phyloP scores from a whole-genome alignment of 2,888 invertebrate species.

The Lasius fuliginosus region DNA sequence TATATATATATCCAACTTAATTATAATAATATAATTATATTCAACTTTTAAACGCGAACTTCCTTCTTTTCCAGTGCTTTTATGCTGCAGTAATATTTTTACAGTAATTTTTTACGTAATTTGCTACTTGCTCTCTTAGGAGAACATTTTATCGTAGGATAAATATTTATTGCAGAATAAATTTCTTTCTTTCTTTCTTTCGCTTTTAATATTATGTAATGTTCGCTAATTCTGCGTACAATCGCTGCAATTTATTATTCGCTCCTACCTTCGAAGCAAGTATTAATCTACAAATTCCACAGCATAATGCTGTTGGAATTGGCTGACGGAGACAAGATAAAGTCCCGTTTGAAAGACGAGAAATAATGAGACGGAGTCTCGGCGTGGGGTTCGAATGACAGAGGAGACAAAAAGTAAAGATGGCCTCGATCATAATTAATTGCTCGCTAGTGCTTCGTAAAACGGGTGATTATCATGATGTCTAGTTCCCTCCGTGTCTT shows the following conservation, averaged over 20 bases:
- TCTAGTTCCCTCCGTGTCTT: background rate
- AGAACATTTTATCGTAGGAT: background rate
- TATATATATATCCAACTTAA: background rate
- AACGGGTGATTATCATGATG: constrained; percentile 26
- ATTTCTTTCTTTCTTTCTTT: background rate
- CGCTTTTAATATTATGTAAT: background rate
- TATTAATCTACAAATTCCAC: constrained; percentile 31
- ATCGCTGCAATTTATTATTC: constrained; percentile 10
- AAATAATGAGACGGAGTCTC: background rate
- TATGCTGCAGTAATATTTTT: background rate
- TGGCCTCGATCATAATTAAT: constrained; percentile 55
- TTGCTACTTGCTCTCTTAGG: background rate
- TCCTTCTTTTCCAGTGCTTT: background rate
- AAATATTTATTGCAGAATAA: constrained; percentile 9
- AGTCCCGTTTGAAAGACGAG: constrained; percentile 28
- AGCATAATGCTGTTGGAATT: background rate
- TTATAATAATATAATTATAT: background rate
- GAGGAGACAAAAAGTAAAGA: constrained; percentile 26
- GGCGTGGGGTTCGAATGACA: background rate
- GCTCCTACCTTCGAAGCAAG: background rate
- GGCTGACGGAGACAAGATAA: constrained; percentile 33
- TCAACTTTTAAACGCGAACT: background rate
- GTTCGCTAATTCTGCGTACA: background rate
- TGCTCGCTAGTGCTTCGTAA: constrained; percentile 22
- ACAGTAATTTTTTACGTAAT: background rate